phyloP scores from a whole-genome alignment of 2,888 invertebrate species.

The Siphlonurus alternatus region DNA sequence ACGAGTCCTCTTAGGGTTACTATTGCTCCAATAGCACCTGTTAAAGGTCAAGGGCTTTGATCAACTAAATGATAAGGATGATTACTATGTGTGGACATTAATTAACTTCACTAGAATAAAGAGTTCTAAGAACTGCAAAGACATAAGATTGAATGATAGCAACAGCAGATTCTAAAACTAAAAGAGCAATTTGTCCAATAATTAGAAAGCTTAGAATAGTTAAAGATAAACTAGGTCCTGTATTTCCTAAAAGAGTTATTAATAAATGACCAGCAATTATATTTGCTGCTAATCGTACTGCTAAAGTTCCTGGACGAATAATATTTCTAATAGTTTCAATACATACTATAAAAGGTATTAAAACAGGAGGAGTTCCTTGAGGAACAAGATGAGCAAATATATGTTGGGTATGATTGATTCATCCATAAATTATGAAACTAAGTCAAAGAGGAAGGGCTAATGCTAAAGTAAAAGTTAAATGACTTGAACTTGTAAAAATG shows the following conservation, averaged over 20 bases:
- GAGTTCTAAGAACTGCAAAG: conserved; percentile 42
- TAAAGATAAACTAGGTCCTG: conserved; percentile 21
- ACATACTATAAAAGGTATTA: conserved; percentile 56
- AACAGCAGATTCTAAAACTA: conserved; percentile 41
- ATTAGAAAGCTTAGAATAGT: conserved; percentile 27
- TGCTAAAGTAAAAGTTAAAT: conserved; percentile 38
- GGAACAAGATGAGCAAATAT: conserved; percentile 53
- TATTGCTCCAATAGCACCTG: conserved; percentile 39
- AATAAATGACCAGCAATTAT: conserved; percentile 57
- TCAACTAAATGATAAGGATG: conserved; percentile 49
- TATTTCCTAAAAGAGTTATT: conserved; percentile 40
- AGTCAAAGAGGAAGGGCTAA: conserved; percentile 45
- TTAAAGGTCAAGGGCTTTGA: conserved; percentile 44
- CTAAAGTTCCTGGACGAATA: conserved; percentile 50
- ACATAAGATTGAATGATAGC: conserved; percentile 48
- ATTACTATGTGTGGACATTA: conserved; percentile 37
- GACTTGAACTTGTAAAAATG: conserved; percentile 51
- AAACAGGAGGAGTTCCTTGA: conserved; percentile 40
- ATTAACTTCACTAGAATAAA: conserved; percentile 49
- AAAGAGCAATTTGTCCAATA: conserved; percentile 32
- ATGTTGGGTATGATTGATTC: conserved; percentile 40
- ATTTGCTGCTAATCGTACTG: conserved; percentile 55
- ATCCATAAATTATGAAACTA: conserved; percentile 45
- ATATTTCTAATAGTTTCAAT: conserved; percentile 59
- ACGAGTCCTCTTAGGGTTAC: conserved; percentile 36